Evolutionary conservation across 2,113 vertebrate genomes (phyloP).

Genomic region (Pangasianodon gigas): DNA sequence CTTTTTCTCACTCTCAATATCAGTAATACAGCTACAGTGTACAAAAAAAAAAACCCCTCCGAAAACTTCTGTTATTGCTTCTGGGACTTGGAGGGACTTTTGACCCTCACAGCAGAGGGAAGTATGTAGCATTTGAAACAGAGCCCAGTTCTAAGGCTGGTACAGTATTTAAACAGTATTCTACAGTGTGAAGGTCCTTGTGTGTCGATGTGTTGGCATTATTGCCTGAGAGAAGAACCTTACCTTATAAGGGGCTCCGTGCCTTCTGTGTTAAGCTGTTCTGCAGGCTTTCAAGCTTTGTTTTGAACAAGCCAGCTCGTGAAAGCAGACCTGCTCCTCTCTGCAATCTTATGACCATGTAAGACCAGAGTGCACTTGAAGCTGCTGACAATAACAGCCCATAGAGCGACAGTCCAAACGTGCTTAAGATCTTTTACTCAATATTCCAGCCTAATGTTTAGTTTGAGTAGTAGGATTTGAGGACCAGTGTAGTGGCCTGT

Average conservation of each 20-base stretch:
- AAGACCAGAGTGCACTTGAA: conserved; percentile 56
- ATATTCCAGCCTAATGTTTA: conserved; percentile 1
- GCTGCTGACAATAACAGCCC: neutral
- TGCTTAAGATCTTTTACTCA: neutral
- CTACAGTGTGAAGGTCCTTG: conserved; percentile 20
- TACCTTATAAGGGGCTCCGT: conserved; percentile 70
- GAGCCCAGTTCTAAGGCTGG: neutral
- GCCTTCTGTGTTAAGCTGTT: conserved; percentile 55
- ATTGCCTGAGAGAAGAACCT: conserved; percentile 53
- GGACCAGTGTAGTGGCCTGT: neutral
- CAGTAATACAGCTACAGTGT: conserved; percentile 41
- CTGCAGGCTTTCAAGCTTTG: conserved; percentile 41
- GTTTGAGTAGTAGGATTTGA: neutral
- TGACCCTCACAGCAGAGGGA: neutral
- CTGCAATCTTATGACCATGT: conserved; percentile 71
- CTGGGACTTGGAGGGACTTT: conserved; percentile 7
- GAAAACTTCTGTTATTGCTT: conserved; percentile 27
- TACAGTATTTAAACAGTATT: conserved; percentile 28
- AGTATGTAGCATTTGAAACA: conserved; percentile 25
- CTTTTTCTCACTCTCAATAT: conserved; percentile 44
- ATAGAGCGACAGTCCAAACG: neutral
- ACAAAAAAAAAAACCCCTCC: neutral
- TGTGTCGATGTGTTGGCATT: conserved; percentile 57
- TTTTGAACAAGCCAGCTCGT: conserved; percentile 56
- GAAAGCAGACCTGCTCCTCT: conserved; percentile 48